Evolutionary conservation across 1,140 invertebrate genomes (phyloP).

Genomic region (Lanistes nyassanus): DNA sequence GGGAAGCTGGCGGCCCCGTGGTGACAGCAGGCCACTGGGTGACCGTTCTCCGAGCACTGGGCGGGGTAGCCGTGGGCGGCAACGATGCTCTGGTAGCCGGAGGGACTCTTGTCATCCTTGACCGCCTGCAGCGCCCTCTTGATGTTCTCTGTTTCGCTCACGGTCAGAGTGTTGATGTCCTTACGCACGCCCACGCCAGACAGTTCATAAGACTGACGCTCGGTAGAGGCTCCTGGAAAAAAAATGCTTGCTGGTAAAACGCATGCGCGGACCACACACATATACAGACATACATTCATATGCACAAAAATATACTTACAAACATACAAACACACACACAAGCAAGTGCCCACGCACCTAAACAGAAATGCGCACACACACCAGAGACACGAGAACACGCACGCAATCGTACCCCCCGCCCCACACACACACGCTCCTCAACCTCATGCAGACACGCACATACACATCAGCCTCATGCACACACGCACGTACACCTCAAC

Average conservation of each 20-base stretch:
- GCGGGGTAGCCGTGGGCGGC: conserved; percentile 27
- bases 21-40: conserved; percentile 18
- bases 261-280: too few species aligned
- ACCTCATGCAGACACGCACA: too few species aligned
- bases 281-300: too few species aligned
- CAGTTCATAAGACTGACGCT: neutral
- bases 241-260: too few species aligned
- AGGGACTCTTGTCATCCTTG: conserved; percentile 1
- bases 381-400: too few species aligned
- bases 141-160: neutral
- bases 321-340: too few species aligned
- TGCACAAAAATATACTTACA: too few species aligned
- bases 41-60: conserved; percentile 1
- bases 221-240: neutral
- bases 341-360: too few species aligned
- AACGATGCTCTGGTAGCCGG: conserved; percentile 23
- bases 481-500: neutral
- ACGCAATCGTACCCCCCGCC: neutral
- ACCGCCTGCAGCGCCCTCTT: conserved; percentile 18
- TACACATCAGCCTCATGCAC: too few species aligned
- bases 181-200: conserved; percentile 9
- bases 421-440: too few species aligned
- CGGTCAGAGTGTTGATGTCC: conserved; percentile 21
- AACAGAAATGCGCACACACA: too few species aligned
- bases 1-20: conserved; percentile 26